These are phyloP conservation scores for Bombus breviceps DNA, from an alignment of 1,140 invertebrate genomes.

Conservation along the genomic window DNA sequence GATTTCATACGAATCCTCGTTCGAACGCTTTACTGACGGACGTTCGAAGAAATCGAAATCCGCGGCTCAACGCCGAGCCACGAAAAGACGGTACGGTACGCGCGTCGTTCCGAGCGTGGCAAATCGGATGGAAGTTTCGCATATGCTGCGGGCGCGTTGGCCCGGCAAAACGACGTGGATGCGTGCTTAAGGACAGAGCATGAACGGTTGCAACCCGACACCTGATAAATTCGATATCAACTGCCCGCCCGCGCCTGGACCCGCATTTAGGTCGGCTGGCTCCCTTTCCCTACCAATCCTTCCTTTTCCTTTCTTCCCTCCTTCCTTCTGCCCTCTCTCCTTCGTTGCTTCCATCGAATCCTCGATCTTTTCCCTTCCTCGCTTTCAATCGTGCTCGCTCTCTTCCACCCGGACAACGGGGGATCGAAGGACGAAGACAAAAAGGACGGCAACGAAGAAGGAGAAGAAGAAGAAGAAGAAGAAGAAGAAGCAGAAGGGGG, in stretches of 20 bases:
- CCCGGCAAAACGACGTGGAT: slow-evolving; percentile 72
- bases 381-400: neutral
- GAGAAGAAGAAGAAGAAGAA: neutral
- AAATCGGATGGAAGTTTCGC: slow-evolving; percentile 63
- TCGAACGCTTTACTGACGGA: slow-evolving; percentile 48
- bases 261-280: slow-evolving; percentile 65
- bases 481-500: neutral
- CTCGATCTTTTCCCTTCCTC: neutral
- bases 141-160: slow-evolving; percentile 71
- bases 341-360: slow-evolving; percentile 31
- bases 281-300: neutral
- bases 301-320: slow-evolving; percentile 22
- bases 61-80: slow-evolving; percentile 16
- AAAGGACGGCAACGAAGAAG: neutral
- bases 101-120: slow-evolving; percentile 53
- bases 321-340: slow-evolving; percentile 26
- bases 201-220: slow-evolving; percentile 75
- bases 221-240: slow-evolving; percentile 81
- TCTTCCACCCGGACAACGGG: neutral
- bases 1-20: neutral
- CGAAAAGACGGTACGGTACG: slow-evolving; percentile 9
- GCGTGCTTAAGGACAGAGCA: slow-evolving; percentile 70
- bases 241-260: slow-evolving; percentile 70
- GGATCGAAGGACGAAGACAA: slow-evolving; percentile 18
- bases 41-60: slow-evolving; percentile 52